phyloP scores from a whole-genome alignment of 1,140 invertebrate genomes.

The Armadillidium nasatum region DNA sequence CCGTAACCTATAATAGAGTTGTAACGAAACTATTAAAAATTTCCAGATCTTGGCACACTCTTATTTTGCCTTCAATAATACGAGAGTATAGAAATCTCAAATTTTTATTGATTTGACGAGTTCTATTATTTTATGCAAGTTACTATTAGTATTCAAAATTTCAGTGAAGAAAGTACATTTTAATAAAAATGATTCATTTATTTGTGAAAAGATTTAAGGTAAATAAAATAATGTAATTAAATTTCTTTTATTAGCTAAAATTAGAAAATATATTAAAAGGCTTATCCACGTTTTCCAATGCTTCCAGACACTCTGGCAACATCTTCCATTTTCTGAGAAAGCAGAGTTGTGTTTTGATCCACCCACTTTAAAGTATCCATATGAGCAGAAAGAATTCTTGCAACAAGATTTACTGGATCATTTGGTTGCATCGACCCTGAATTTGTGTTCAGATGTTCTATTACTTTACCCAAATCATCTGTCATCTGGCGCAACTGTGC shows the following conservation, averaged over 20 bases:
- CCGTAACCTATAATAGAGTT: too few species aligned
- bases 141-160: too few species aligned
- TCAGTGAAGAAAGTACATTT: background rate
- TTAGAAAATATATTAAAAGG: background rate
- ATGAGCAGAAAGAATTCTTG: constrained; percentile 89
- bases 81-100: too few species aligned
- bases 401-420: constrained; percentile 66
- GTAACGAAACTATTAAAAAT: too few species aligned
- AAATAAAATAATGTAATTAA: background rate
- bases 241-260: background rate
- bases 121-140: too few species aligned
- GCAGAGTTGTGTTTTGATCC: constrained; percentile 66
- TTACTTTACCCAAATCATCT: constrained; percentile 89
- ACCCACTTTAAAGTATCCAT: constrained; percentile 95
- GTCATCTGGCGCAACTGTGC: constrained; percentile 90
- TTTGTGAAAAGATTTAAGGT: background rate
- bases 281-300: constrained; percentile 63
- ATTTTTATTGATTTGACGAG: too few species aligned
- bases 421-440: constrained; percentile 75
- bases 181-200: background rate
- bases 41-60: too few species aligned
- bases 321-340: constrained; percentile 74
- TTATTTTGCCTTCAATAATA: too few species aligned
- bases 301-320: constrained; percentile 72
- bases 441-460: constrained; percentile 85